These are phyloP conservation scores for Acyrthosiphon pisum DNA, from an alignment of 1,140 invertebrate genomes.

Conservation along the genomic window DNA sequence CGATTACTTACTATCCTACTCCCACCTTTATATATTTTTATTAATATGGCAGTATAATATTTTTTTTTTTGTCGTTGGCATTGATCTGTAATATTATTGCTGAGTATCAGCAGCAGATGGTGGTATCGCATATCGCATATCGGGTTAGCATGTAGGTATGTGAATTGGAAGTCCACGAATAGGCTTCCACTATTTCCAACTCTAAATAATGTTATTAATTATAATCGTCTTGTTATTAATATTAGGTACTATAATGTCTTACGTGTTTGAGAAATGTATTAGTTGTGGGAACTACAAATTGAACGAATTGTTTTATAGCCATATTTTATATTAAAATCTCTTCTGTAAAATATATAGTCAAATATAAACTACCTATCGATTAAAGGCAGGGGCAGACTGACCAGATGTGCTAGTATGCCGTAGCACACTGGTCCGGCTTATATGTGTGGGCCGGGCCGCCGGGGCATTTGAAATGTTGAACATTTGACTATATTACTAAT, in stretches of 20 bases:
- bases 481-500: too few species aligned
- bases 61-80: not conserved
- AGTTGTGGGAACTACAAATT: not conserved
- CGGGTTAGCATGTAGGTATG: not conserved
- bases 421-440: too few species aligned
- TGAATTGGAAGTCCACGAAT: not conserved
- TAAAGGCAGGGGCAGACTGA: too few species aligned
- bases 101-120: not conserved
- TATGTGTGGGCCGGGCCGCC: too few species aligned
- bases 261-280: not conserved
- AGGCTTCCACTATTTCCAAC: not conserved
- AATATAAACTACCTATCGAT: not conserved
- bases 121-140: not conserved
- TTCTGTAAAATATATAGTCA: too few species aligned
- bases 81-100: not conserved
- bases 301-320: not conserved
- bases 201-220: not conserved
- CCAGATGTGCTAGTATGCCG: too few species aligned
- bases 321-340: not conserved
- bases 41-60: not conserved
- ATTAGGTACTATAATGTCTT: not conserved
- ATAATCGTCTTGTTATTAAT: not conserved
- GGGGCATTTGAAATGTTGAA: too few species aligned
- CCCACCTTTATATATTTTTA: not conserved
- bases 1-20: too few species aligned